Base-by-base conservation (phyloP, 1,140 invertebrate species). In the Drosophila obscura region DNA sequence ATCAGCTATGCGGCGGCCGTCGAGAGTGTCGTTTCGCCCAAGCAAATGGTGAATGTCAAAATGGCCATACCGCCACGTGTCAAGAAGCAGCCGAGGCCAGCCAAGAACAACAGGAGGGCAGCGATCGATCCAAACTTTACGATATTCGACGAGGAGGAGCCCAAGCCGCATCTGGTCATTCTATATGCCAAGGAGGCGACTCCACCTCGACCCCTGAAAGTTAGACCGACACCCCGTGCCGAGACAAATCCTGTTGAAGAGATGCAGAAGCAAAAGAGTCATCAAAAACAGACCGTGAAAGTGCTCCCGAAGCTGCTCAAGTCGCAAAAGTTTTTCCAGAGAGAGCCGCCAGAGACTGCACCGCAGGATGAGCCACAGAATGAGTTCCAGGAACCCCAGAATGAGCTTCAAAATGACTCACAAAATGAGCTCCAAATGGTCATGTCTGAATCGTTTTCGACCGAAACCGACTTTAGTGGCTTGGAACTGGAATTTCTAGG, bases 1-100 rank as follows among this genome's bases (percentile, higher is more conserved):
- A 76, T 76, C 73, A 78, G 66, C 24, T 78, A 78, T 58, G 73
- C 76, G 13, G 75, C 48, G 6, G 76, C 73, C 22, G 67, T 78
- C 2, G 60, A 60, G 26, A 75, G 39, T n/a, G 9, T 28, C 5
- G 3, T 26, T n/a, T 11, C 28, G 8, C 11, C n/a, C n/a, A 15
- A 31, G 22, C 73, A 50, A 4, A 19, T 48, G n/a, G 57, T 7
- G 4, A 57, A 56, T 16, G 57, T 75, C 2, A 77, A 74, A 28
- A 60, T 74, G 2, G 48, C 59, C 59, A 72, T 66, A 64, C 57
- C 72, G 31, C 75, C 75, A n/a, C 58, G 73, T 41, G 9, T 72
- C 0, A 76, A 59, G 24, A 78, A 76, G 55, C 22, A 4, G 5
- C 31, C 15, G 13, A 44, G 22, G 22, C 13, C 9, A 26, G 48